Evolutionary conservation across 37 sponge, comb jelly and placozoan genomes (phyloP).

Genomic region (Petrosia ficiformis): DNA sequence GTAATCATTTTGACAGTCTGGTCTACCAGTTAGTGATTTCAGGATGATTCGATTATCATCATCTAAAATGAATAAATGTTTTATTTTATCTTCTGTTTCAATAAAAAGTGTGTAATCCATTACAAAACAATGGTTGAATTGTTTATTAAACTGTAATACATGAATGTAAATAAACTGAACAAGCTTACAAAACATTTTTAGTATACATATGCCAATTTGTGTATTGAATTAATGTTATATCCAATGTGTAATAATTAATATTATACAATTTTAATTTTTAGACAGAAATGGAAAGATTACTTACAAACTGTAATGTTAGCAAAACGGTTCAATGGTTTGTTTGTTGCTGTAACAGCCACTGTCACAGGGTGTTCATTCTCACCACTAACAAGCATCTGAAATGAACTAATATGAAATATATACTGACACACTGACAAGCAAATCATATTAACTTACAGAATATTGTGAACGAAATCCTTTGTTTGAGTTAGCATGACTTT

Average conservation of each 20-base stretch:
- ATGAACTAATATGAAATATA: background rate
- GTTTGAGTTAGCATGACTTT: slow-evolving; percentile 37
- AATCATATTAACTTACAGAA: slow-evolving; percentile 6
- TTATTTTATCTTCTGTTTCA: too few relatives aligned
- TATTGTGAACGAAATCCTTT: slow-evolving; percentile 22
- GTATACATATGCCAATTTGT: too few relatives aligned
- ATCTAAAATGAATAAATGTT: slow-evolving; percentile 37
- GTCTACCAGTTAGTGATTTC: slow-evolving; percentile 6
- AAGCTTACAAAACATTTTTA: too few relatives aligned
- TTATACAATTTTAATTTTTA: too few relatives aligned
- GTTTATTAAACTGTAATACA: too few relatives aligned
- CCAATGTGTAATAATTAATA: too few relatives aligned
- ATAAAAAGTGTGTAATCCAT: too few relatives aligned
- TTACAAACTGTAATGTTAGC: slow-evolving; percentile 53
- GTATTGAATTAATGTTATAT: too few relatives aligned
- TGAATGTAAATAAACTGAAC: too few relatives aligned
- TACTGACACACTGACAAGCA: background rate
- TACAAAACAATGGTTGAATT: too few relatives aligned
- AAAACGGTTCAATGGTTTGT: slow-evolving; percentile 38
- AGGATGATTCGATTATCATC: slow-evolving; percentile 68
- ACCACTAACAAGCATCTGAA: slow-evolving; percentile 1
- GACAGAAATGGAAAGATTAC: too few relatives aligned
- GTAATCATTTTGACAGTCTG: slow-evolving; percentile 55
- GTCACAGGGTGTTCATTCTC: slow-evolving; percentile 6
- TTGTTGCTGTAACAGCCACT: slow-evolving; percentile 5